Base-by-base conservation (phyloP, 2,888 invertebrate genomes). In the Machimus atricapillus region DNA sequence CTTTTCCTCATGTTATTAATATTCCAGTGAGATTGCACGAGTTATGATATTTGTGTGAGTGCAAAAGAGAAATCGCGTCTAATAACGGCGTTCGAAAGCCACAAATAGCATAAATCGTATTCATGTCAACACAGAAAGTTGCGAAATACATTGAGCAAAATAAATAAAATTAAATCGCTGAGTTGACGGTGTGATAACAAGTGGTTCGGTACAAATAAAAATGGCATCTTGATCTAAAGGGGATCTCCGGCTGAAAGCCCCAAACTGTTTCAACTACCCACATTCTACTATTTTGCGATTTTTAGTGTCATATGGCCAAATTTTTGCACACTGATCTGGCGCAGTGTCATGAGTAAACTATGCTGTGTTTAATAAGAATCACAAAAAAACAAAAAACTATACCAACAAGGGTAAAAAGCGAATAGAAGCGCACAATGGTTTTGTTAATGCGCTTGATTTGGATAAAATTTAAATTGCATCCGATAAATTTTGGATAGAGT, bases 401-500 rank as follows among this genome's bases (percentile, higher is more conserved):
- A 23, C 23, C 40, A 46, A 4, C 43, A 37, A 43, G 12, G 8
- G 19, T 40, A 78, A 58, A 8, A 14, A 19, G 34, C 78, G 34
- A 58, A 73, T 23, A 52, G 66, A 66, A 8, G 66, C 27, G 66
- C 66, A 82, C 43, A 81, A 85, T 86, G 86, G 76, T 83, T 43
- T 46, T 76, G 56, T 56, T 31, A 34, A 43, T 87, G 43, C 88
- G 74, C 27, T 85, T 87, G 40, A 79, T 85, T 88, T 88, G 85
- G 85, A 85, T 87, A 34, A 87, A 85, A 85, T 87, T 86, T 82
- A 87, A 77, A 87, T 85, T 87, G 86, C 86, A 87, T 81, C 8
- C 77, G 31, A 87, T 87, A 43, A 88, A 88, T 88, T 88, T 87
- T 81, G 87, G 87, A 58, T 87, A 56, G 34, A 56, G 81, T 34